Evolutionary conservation across 2,113 vertebrate genomes (phyloP).

Genomic region (Anser brachyrhynchus): DNA sequence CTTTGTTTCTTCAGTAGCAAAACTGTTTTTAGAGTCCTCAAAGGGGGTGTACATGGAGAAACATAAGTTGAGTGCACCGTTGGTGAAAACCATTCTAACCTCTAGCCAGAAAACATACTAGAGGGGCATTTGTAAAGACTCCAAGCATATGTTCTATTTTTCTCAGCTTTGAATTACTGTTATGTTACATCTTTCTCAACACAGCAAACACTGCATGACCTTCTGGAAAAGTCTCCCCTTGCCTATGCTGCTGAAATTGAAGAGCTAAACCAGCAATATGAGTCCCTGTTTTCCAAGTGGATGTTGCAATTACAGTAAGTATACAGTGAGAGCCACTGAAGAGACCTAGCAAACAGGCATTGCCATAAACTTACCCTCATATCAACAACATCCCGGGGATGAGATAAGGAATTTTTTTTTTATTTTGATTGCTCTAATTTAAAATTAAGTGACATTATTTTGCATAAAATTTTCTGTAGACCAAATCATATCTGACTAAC

Average conservation of each 20-base stretch:
- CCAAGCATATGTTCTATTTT: neutral
- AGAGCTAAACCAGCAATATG: conserved; percentile 83
- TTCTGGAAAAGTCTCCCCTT: conserved; percentile 82
- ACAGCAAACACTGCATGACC: conserved; percentile 84
- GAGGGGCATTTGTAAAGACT: neutral
- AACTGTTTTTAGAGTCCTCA: neutral
- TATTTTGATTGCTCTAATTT: neutral
- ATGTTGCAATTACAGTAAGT: conserved; percentile 94
- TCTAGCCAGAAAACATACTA: neutral
- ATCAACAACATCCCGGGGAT: neutral
- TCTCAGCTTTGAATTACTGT: neutral
- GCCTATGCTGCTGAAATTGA: conserved; percentile 85
- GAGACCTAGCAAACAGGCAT: neutral
- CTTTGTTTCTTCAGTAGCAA: neutral
- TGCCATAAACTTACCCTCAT: neutral
- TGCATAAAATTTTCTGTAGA: neutral
- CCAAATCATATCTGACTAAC: neutral
- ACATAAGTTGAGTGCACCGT: neutral
- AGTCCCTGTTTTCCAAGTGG: conserved; percentile 91
- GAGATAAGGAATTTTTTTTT: neutral
- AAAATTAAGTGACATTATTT: neutral
- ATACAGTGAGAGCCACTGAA: neutral
- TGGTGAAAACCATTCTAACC: neutral
- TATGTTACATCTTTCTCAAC: neutral
- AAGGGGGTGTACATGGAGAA: neutral